Evolutionary conservation across 2,113 vertebrate species (phyloP).

Genomic region (Leptosomus discolor): DNA sequence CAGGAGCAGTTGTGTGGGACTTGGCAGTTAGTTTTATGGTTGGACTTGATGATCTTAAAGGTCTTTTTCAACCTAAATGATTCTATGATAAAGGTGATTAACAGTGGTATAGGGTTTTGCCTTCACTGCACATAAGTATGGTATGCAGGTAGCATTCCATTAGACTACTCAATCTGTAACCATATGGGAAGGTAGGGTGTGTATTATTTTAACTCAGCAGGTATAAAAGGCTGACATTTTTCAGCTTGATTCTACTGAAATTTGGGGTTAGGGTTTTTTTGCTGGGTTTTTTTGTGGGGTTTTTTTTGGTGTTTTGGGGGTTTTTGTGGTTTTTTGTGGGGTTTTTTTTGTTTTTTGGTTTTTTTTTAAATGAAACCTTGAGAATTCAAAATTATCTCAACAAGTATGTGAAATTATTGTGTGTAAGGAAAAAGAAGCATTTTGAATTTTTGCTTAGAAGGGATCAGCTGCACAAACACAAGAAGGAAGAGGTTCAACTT

Average conservation of each 20-base stretch:
- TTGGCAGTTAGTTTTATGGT: not conserved
- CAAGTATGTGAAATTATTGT: not conserved
- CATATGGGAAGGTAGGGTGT: not conserved
- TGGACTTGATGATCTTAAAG: not conserved
- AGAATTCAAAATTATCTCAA: not conserved
- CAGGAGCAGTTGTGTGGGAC: not conserved
- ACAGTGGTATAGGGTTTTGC: not conserved
- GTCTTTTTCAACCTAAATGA: not conserved
- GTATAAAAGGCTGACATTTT: not conserved
- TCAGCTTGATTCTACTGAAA: not conserved
- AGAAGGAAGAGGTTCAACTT: not conserved
- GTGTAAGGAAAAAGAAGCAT: rapidly evolving
- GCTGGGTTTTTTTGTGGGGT: no score
- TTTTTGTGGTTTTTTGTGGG: no score
- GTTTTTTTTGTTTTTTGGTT: not conserved
- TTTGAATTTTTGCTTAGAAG: not conserved
- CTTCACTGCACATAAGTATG: not conserved
- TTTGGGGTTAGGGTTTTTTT: not conserved
- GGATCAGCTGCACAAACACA: not conserved
- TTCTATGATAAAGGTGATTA: not conserved
- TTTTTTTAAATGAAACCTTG: not conserved
- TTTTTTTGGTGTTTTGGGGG: not conserved
- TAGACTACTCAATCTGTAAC: not conserved
- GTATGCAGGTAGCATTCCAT: not conserved
- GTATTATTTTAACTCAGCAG: not conserved